Evolutionary conservation across 2,797 vertebrate genomes (phyloP).

Genomic region (Borostomias antarcticus): DNA sequence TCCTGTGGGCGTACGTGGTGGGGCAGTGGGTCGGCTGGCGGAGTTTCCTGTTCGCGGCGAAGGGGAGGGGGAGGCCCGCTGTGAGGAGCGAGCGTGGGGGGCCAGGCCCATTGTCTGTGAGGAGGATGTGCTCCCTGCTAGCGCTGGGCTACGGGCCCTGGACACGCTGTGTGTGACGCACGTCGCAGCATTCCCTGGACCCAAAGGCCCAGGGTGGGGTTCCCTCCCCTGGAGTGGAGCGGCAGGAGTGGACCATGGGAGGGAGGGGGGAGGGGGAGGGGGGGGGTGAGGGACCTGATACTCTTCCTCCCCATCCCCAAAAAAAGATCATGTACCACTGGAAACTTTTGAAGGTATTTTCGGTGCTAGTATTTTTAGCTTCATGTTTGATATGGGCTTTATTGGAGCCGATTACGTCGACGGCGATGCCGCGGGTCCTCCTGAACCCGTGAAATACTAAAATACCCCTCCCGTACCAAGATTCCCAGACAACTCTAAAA

Average conservation of each 20-base stretch:
- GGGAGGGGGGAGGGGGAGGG: slow-evolving; percentile 58
- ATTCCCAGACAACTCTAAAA: background rate
- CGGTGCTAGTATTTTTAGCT: slow-evolving; percentile 10
- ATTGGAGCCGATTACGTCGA: background rate
- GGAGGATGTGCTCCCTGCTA: slow-evolving; percentile 83
- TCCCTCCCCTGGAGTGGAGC: slow-evolving; percentile 30
- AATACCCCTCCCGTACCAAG: background rate
- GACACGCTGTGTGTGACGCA: slow-evolving; percentile 86
- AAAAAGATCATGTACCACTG: slow-evolving; percentile 5
- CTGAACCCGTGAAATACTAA: background rate
- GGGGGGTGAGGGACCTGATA: slow-evolving; percentile 59
- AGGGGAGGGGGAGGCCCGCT: slow-evolving; percentile 70
- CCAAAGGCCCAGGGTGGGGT: slow-evolving; percentile 80
- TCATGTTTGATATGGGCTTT: slow-evolving; percentile 8
- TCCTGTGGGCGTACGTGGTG: slow-evolving; percentile 74
- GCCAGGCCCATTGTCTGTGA: slow-evolving; percentile 84
- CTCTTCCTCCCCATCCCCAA: slow-evolving; percentile 75
- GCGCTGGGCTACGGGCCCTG: slow-evolving; percentile 77
- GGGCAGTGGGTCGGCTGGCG: slow-evolving; percentile 73
- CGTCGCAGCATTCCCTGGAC: slow-evolving; percentile 80
- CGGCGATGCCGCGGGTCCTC: background rate
- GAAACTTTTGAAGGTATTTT: slow-evolving; percentile 11
- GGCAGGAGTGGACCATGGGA: slow-evolving; percentile 73
- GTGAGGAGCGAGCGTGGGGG: slow-evolving; percentile 72
- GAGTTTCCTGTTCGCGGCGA: slow-evolving; percentile 73